Evolutionary conservation across 2,888 invertebrate genomes (phyloP).

Genomic region (Venustoraphidia nigricollis): DNA sequence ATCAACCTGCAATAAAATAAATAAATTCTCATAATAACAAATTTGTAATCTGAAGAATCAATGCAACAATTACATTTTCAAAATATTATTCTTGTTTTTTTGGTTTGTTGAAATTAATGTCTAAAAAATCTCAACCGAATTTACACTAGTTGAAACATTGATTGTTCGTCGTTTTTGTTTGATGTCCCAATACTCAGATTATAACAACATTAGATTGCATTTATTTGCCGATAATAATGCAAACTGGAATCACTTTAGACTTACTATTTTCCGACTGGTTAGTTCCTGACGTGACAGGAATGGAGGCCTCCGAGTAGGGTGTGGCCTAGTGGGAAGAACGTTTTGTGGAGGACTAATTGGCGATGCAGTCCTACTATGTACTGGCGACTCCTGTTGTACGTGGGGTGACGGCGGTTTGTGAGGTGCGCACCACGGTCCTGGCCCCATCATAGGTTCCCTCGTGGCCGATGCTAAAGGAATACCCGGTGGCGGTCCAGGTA

Average conservation of each 20-base stretch:
- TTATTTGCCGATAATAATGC: background rate
- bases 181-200: too few relatives aligned
- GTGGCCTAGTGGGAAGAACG: background rate
- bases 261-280: constrained; percentile 1
- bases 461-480: constrained; percentile 21
- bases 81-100: too few relatives aligned
- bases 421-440: constrained; percentile 2
- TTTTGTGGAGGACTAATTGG: constrained; percentile 2
- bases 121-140: too few relatives aligned
- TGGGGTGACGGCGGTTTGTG: constrained; percentile 4
- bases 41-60: too few relatives aligned
- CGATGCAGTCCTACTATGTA: constrained; percentile 5
- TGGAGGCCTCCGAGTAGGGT: background rate
- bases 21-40: background rate
- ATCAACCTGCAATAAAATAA: constrained; percentile 1
- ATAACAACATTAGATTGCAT: background rate
- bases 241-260: background rate
- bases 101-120: too few relatives aligned
- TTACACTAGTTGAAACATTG: too few relatives aligned
- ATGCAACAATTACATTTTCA: too few relatives aligned
- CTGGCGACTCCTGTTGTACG: constrained; percentile 4
- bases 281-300: constrained; percentile 2
- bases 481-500: constrained; percentile 29
- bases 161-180: too few relatives aligned
- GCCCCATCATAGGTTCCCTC: constrained; percentile 11